Evolutionary conservation across 2,888 invertebrate species (phyloP).

Genomic region (Thecocarcelia acutangulata): DNA sequence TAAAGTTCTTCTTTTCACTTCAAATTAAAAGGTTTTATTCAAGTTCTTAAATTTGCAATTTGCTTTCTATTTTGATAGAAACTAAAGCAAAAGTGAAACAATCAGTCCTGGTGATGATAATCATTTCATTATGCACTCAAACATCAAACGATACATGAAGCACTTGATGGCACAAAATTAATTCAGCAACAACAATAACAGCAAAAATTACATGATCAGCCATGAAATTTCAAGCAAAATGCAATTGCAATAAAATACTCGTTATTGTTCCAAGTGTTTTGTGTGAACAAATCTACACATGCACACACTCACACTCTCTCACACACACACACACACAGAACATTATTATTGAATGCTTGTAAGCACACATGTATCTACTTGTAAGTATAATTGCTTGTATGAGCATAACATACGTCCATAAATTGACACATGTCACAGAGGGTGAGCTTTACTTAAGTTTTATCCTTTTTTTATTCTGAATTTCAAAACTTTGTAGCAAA

Average conservation of each 20-base stretch:
- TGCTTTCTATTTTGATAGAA: neutral
- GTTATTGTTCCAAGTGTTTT: slow-evolving; percentile 7
- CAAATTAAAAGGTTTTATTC: slow-evolving; percentile 22
- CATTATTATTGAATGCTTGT: no score
- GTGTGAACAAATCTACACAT: no score
- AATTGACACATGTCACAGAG: no score
- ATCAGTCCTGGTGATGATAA: slow-evolving; percentile 32
- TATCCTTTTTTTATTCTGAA: no score
- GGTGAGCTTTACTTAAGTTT: no score
- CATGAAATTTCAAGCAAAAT: slow-evolving; percentile 39
- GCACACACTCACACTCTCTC: no score
- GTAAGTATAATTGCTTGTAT: no score
- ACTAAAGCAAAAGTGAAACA: slow-evolving; percentile 31
- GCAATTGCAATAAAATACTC: slow-evolving; percentile 31
- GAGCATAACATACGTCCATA: no score
- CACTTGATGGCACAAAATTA: slow-evolving; percentile 44
- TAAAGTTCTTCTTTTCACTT: neutral
- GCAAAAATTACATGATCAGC: slow-evolving; percentile 42
- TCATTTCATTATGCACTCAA: slow-evolving; percentile 57
- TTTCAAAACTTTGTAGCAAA: no score
- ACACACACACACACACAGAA: no score
- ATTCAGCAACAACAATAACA: slow-evolving; percentile 5
- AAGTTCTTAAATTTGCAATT: slow-evolving; percentile 14
- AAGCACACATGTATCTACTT: no score
- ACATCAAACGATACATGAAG: slow-evolving; percentile 29